Percentiles rank a stretch among this genome's conserved stretches.
Conservation (phyloP, 1,140 invertebrate species). For the Hesperophylax magnus region DNA sequence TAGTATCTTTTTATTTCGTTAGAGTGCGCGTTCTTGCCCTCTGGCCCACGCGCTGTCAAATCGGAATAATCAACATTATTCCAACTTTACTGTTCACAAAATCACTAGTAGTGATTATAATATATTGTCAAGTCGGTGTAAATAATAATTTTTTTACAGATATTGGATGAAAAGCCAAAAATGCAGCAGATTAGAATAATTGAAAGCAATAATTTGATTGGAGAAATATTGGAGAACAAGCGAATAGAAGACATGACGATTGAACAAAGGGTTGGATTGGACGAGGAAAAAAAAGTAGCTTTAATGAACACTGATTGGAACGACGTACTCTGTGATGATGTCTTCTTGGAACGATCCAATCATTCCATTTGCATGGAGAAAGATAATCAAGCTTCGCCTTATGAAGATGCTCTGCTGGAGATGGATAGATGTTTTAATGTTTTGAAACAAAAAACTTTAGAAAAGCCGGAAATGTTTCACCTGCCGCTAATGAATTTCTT, state of each 20-base stretch:
- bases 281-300: slow-evolving; percentile 23
- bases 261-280: not conserved
- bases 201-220: slow-evolving; percentile 4
- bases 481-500: slow-evolving; percentile 30
- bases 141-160: not conserved
- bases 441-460: slow-evolving; percentile 27
- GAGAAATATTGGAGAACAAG: slow-evolving; percentile 17
- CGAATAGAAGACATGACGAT: not conserved
- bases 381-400: slow-evolving; percentile 2
- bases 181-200: slow-evolving; percentile 17
- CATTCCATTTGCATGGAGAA: slow-evolving; percentile 26
- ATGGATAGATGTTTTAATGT: slow-evolving; percentile 14
- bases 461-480: slow-evolving; percentile 18
- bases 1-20: too few species aligned
- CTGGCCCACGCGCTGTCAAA: too few species aligned
- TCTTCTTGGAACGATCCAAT: slow-evolving; percentile 32
- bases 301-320: slow-evolving; percentile 17
- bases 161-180: slow-evolving; percentile 7
- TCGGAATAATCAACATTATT: too few species aligned
- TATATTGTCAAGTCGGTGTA: too few species aligned
- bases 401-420: slow-evolving; percentile 16
- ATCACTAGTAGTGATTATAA: too few species aligned
- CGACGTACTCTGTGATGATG: slow-evolving; percentile 28
- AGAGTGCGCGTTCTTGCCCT: too few species aligned
- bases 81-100: too few species aligned